Conservation (phyloP, 2,888 invertebrate species). For the Oxytorus armatus region DNA sequence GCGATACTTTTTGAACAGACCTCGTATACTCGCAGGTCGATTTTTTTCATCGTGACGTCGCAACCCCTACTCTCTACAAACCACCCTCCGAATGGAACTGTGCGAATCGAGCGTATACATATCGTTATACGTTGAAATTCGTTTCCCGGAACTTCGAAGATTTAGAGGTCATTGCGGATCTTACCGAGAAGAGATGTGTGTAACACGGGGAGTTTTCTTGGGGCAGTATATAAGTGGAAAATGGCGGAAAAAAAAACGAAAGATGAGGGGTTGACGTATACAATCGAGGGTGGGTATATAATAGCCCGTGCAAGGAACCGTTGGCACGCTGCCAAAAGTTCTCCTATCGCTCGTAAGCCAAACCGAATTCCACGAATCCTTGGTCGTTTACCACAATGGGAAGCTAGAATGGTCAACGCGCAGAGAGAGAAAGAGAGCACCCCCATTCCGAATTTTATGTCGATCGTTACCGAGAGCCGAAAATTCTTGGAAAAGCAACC, state of each 20-base stretch:
- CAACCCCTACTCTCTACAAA: constrained; percentile 19
- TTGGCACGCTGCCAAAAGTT: constrained; percentile 56
- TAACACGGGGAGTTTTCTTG: constrained; percentile 8
- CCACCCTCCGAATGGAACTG: constrained; percentile 27
- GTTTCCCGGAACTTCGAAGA: constrained; percentile 53
- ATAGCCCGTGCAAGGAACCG: constrained; percentile 56
- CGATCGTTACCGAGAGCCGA: constrained; percentile 59
- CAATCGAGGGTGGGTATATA: constrained; percentile 24
- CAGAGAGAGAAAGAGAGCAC: background rate
- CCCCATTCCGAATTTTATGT: constrained; percentile 44
- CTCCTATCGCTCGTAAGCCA: constrained; percentile 44
- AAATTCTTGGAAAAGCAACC: constrained; percentile 61
- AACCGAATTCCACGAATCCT: constrained; percentile 55
- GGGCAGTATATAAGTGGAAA: constrained; percentile 10
- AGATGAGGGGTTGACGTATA: constrained; percentile 14
- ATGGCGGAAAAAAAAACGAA: constrained; percentile 12
- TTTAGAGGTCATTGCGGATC: constrained; percentile 51
- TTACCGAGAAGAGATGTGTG: constrained; percentile 18
- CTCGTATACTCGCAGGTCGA: constrained; percentile 46
- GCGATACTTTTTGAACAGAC: no score
- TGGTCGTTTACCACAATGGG: constrained; percentile 36
- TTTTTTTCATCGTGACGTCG: constrained; percentile 58
- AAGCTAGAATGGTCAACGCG: constrained; percentile 10
- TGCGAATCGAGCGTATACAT: constrained; percentile 12
- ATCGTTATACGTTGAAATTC: constrained; percentile 20